Conservation (phyloP, 2,888 invertebrate species). For the Caenorhabditis sinica region DNA sequence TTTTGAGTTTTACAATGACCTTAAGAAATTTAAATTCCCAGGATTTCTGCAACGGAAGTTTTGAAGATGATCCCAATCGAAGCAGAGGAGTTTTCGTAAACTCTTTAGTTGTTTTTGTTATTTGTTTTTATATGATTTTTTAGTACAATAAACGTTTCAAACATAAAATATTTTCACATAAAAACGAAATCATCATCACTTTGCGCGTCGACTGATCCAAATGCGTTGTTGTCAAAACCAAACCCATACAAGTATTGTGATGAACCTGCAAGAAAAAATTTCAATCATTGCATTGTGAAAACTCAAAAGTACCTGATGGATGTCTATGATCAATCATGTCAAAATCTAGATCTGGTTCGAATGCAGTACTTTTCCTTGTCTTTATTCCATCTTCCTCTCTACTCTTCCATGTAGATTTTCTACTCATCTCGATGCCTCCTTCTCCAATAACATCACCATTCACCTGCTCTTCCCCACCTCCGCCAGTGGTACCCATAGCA, state of each 20-base stretch:
- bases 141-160: constrained; percentile 11
- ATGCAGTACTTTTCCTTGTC: constrained; percentile 68
- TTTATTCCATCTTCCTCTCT: constrained; percentile 24
- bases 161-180: constrained; percentile 33
- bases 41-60: constrained; percentile 64
- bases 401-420: constrained; percentile 42
- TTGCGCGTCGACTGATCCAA: constrained; percentile 33
- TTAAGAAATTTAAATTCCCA: constrained; percentile 19
- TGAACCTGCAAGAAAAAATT: constrained; percentile 41
- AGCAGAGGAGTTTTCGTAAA: not conserved
- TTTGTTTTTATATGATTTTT: constrained; percentile 23
- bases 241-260: constrained; percentile 63
- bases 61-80: constrained; percentile 54
- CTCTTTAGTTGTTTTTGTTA: constrained; percentile 11
- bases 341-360: constrained; percentile 74
- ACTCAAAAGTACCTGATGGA: constrained; percentile 11
- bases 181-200: constrained; percentile 57
- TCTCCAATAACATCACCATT: constrained; percentile 16
- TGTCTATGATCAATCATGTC: constrained; percentile 73
- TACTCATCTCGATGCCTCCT: constrained; percentile 31
- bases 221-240: constrained; percentile 52
- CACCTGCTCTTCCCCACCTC: constrained; percentile 10
- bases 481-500: constrained; percentile 23
- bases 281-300: not conserved
- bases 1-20: not conserved